phyloP scores from a whole-genome alignment of 2,888 invertebrate genomes.

The Mythimna lalbum region DNA sequence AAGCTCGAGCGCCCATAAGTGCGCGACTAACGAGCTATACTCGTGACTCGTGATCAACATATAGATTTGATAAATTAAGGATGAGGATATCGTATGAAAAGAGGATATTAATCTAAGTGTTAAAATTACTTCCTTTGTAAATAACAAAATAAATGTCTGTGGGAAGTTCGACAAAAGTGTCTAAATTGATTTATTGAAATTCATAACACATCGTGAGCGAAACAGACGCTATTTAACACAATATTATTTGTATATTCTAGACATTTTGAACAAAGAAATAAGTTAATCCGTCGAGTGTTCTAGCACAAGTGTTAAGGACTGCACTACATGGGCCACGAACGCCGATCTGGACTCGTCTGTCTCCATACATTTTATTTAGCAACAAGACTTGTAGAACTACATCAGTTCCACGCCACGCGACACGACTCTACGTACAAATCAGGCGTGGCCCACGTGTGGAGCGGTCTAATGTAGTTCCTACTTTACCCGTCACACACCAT shows the following conservation, averaged over 20 bases:
- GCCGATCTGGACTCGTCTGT: no score
- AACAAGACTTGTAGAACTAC: no score
- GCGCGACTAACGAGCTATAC: conserved; percentile 68
- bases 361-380: no score
- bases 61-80: conserved; percentile 62
- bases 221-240: conserved; percentile 17
- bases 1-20: conserved; percentile 56
- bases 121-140: conserved; percentile 60
- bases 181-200: conserved; percentile 46
- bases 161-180: conserved; percentile 40
- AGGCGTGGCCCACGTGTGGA: no score
- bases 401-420: no score
- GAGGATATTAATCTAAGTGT: conserved; percentile 52
- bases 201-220: conserved; percentile 31
- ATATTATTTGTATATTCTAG: conserved; percentile 6
- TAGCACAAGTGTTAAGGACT: not conserved
- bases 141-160: conserved; percentile 24
- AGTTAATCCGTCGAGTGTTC: conserved; percentile 11
- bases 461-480: no score
- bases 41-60: conserved; percentile 64
- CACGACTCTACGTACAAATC: no score
- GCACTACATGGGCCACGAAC: no score
- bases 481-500: conserved; percentile 11
- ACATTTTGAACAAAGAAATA: conserved; percentile 17
- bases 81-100: conserved; percentile 56